Evolutionary conservation across 1,140 invertebrate species (phyloP).

Genomic region (Sminthurinus signatus): DNA sequence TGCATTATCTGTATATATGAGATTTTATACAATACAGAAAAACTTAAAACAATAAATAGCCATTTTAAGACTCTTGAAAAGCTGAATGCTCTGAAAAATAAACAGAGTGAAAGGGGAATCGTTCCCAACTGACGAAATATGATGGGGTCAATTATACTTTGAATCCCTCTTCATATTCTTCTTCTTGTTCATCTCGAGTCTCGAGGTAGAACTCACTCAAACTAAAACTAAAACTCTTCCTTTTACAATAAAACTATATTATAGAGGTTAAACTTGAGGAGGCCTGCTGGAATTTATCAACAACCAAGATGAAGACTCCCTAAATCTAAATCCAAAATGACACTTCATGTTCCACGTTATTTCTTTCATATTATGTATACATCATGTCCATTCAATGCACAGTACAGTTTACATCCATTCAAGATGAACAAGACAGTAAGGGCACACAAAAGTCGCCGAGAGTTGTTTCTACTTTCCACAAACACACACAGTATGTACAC

Average conservation of each 20-base stretch:
- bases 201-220: no score
- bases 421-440: no score
- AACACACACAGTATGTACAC: no score
- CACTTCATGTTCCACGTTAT: constrained; percentile 15
- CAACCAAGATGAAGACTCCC: constrained; percentile 9
- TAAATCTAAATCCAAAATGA: constrained; percentile 20
- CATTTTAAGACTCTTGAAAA: constrained; percentile 13
- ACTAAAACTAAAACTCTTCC: no score
- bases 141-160: constrained; percentile 30
- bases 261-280: background rate
- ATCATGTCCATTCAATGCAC: background rate
- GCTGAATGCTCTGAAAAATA: constrained; percentile 12
- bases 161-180: no score
- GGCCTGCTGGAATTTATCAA: constrained; percentile 32
- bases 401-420: no score
- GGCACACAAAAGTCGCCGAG: no score
- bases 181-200: no score
- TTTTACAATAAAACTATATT: no score
- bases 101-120: constrained; percentile 17
- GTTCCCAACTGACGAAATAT: constrained; percentile 24
- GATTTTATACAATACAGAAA: no score
- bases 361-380: background rate
- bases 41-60: constrained; percentile 23
- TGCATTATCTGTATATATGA: no score
- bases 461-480: background rate